A percentile compares a stretch with the other conserved stretches of the same genome.
These are phyloP conservation scores for Dolichopus griseipennis DNA, from an alignment of 2,888 invertebrate genomes.

Conservation along the genomic window DNA sequence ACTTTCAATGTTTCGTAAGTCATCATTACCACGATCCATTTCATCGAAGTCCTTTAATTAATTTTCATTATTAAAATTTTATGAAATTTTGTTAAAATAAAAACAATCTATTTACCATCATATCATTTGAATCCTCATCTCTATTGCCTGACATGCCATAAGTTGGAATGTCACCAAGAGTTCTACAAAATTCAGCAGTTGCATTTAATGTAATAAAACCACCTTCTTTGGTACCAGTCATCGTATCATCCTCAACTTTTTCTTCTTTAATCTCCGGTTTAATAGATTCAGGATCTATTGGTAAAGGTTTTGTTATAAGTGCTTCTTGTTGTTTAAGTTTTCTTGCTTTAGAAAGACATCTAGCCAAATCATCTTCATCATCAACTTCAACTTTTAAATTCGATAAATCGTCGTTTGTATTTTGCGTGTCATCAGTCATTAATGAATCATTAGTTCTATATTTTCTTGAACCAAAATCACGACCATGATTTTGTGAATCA, in stretches of 20 bases:
- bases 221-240: constrained; percentile 33
- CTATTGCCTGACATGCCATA: constrained; percentile 87
- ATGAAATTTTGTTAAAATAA: background rate
- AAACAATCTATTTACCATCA: constrained; percentile 43
- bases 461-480: constrained; percentile 39
- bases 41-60: constrained; percentile 36
- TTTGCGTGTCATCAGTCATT: constrained; percentile 54
- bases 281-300: constrained; percentile 42
- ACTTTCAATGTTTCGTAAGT: background rate
- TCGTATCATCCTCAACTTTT: constrained; percentile 38
- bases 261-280: constrained; percentile 48
- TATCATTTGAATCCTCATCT: constrained; percentile 64
- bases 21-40: constrained; percentile 41
- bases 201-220: constrained; percentile 76
- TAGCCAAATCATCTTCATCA: constrained; percentile 63
- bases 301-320: constrained; percentile 34
- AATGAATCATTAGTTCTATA: constrained; percentile 42
- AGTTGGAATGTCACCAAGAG: constrained; percentile 90
- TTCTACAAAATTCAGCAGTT: constrained; percentile 94
- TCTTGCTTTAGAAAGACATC: constrained; percentile 63
- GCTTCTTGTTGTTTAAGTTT: constrained; percentile 52
- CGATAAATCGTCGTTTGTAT: constrained; percentile 34
- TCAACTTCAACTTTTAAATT: constrained; percentile 53
- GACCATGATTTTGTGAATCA: constrained; percentile 33
- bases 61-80: background rate